Evolutionary conservation across 1,140 invertebrate genomes (phyloP), one percentile per base, ranked within the genome.

Genomic region (Nixonia krombeini): DNA sequence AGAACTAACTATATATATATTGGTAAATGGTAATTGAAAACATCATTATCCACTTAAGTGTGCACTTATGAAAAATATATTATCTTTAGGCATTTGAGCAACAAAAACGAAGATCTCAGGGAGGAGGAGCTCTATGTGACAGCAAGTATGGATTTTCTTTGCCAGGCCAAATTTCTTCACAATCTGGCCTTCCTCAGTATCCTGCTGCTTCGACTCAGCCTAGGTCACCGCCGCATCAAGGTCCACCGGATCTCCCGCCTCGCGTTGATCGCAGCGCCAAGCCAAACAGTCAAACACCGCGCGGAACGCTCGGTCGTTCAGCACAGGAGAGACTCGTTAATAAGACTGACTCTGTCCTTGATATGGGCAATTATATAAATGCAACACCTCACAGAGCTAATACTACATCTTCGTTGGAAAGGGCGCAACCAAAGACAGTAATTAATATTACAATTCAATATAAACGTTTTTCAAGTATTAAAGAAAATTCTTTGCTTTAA

Each of bases 171-270:
- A 65, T 73, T 35, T 33, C 71, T 13, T 64, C 75, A 53, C 74
- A 77, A 13, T 52, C 76, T 0, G 74, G 75, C 16, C 70, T 74
- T 7, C 69, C 72, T 0, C 75, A 81, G 40, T 83, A 83, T 50
- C 44, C 75, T 1, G 76, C 69, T 13, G 66, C 67, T 3, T 65
- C 75, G 0, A 71, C 37, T 65, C 51, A 78, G 70, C 75, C 86
- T 4, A 77, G 87, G 56, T 86, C 87, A 0, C 86, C 86, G 0
- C 86, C 86, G 0, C 87, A 87, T 26, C 86, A 88, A 21, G 86
- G 85, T 1, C 88, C 88, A 5, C 93, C 93, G 2, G 93, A 95
- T 84, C 82, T 95, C 47, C 94, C 95, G 0, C 95, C 94, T 8
- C 87, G 93, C 31, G 89, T 95, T 9, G 93, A 95, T 81, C 87